Base-by-base conservation (phyloP, 2,113 vertebrate species). In the Hemibates koningsi region DNA sequence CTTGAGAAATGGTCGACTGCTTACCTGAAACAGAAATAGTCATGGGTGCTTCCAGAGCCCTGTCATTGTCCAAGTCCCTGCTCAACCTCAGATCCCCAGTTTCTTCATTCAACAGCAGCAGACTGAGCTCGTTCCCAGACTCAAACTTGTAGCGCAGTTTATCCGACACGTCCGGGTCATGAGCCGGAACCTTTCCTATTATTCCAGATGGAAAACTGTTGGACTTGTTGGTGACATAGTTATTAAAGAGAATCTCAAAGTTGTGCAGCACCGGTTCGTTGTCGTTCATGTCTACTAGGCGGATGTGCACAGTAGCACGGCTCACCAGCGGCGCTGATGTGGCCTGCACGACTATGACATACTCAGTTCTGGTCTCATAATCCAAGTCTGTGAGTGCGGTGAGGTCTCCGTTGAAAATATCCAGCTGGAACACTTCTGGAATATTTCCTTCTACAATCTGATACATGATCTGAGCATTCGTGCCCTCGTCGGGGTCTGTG, bases 231-330 rank as follows among this genome's bases (percentile, higher is more conserved):
- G 98, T 99, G 91, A 99, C 95, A 0, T 99, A 99, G 96, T 99
- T 98, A 93, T 99, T 99, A 94, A 99, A 99, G 85, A 99, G 97
- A 61, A 99, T 98, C 95, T 99, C 98, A 95, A 99, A 99, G 94
- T 99, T 93, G 1, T 97, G 96, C 88, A 99, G 93, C 82, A 97
- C 95, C 0, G 99, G 99, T 0, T 93, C 53, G 52, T 99, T 99
- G 95, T 99, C 99, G 0, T 99, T 99, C 90, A 98, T 96, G 86
- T 99, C 99, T 53, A 97, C 63, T 2, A 99, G 96, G 9, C 97
- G 97, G 61, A 99, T 93, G 93, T 97, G 98, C 82, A 99, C 98
- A 0, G 97, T 98, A 29, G 98, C 98, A 57, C 98, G 95, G 94
- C 98, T 99, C 59, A 99, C 99, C 2, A 99, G 95, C 1, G 99